Evolutionary conservation across 1,140 invertebrate genomes (phyloP), one percentile per base, ranked within the genome.

Genomic region (Zeugodacus cucurbitae): DNA sequence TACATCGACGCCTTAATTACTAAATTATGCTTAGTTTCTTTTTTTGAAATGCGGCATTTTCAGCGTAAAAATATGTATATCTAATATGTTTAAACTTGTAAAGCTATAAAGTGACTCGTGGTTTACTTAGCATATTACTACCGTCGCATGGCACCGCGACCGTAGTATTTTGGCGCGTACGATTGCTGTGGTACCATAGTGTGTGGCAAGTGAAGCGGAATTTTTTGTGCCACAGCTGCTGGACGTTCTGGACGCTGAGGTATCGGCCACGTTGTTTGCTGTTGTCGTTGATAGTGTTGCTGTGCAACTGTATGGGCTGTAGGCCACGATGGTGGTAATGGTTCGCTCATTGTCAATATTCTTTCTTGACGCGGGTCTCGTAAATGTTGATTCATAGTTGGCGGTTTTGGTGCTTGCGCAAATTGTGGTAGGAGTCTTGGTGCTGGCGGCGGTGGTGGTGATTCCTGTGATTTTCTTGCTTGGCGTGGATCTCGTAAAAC

Each of bases 71-170:
- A 48, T n/a, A 17, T 14, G 11, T 48, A 14, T 14, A 48, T 11
- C 1, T 48, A 17, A 48, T 48, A 48, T 14, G 14, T 20, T 14
- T 2, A 20, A 17, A 2, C 48, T 54, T 54, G 48, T 54, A 2
- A 54, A 11, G 48, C 48, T 54, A 54, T 54, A 20, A 3, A 54
- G 14, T 54, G 48, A 17, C 0, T 17, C 3, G 20, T 54, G 3
- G 14, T 4, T 54, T 17, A 54, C 17, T 11, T 17, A 54, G 14
- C 48, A 20, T 62, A n/a, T 1, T 22, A 26, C 48, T 34, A 82
- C 2, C 88, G 88, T 59, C 85, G 86, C 58, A 78, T 62, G 26
- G 54, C 86, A 37, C 88, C 88, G 29, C 88, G 64, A 1, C 88
- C 67, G 67, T 59, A 88, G 59, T 58, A 78, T 62, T 78, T 59